Evolutionary conservation across 2,888 invertebrate genomes (phyloP), one percentile per base, ranked within the genome.

Genomic region (Cremastobaeus sp.): DNA sequence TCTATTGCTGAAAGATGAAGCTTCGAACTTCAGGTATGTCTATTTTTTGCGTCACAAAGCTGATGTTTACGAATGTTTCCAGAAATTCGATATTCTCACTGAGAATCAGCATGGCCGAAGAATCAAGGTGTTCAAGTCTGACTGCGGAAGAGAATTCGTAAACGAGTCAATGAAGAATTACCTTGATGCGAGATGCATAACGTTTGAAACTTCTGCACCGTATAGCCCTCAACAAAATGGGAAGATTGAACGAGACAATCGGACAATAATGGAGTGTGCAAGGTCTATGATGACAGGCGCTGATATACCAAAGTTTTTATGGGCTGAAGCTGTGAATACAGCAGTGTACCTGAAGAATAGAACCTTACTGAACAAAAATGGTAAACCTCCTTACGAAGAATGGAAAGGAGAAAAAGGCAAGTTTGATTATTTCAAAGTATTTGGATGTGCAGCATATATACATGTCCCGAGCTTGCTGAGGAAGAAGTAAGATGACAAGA

Each of bases 141-240:
- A 79, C 37, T 68, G 62, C 12, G 79, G 81, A 9, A 50, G 30
- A 0, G 70, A 76, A 11, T 48, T 48, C 12, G 8, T 6, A 5
- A 48, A 48, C 12, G 1, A 25, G 8, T 5, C 3, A 25, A 25
- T 25, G 25, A 25, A 8, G 8, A 25, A 3, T 8, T 25, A 25
- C 8, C 25, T 3, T 8, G n/a, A 12, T 9, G 17, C 18, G 0
- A 25, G 25, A 25, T 3, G 25, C 8, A 25, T 25, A 3, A 25
- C 8, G 4, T 8, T 8, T 5, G 25, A 25, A 25, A 25, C 25
- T 3, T 25, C 25, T 3, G 25, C 25, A 5, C 25, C 25, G 25
- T 25, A 5, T 8, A 25, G 4, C 8, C 25, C 25, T 8, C 4
- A 25, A 8, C 25, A 25, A 25, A 25, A 25, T 25, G 25, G 25